phyloP scores from a whole-genome alignment of 53 echinoderm and acorn worm species.

The Zoroaster sp. region DNA sequence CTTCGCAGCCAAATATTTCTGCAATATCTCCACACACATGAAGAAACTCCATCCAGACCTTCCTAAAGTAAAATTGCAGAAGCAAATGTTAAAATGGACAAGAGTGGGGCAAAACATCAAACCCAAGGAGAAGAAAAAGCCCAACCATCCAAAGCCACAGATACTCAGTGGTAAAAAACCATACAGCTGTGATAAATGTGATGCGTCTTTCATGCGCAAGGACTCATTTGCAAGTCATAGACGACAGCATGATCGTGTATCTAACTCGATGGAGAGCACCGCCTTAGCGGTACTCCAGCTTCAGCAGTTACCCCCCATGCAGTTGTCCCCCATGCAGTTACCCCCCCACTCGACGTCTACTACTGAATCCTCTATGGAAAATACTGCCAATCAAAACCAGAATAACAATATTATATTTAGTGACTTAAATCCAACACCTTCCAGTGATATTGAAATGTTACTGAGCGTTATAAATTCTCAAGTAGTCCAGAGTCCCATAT shows the following conservation, averaged over 20 bases:
- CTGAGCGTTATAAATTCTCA: constrained; percentile 19
- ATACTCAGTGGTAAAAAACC: constrained; percentile 65
- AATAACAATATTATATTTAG: constrained; percentile 20
- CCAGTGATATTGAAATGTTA: constrained; percentile 37
- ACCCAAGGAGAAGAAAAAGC: not conserved
- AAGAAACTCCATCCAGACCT: constrained; percentile 66
- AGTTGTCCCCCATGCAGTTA: not conserved
- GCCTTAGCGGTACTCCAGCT: constrained; percentile 65
- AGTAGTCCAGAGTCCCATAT: not conserved
- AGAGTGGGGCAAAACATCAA: not conserved
- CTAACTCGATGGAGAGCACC: constrained; percentile 44
- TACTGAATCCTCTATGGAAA: not conserved
- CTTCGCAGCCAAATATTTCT: constrained; percentile 47
- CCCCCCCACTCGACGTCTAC: not conserved
- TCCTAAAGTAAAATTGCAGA: constrained; percentile 12
- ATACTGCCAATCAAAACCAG: constrained; percentile 6
- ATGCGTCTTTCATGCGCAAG: constrained; percentile 71
- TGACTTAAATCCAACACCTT: not conserved
- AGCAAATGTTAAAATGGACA: not conserved
- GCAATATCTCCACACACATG: constrained; percentile 42
- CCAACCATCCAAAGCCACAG: not conserved
- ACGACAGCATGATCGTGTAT: constrained; percentile 62
- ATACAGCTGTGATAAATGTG: constrained; percentile 58
- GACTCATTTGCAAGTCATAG: constrained; percentile 73
- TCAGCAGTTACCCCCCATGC: constrained; percentile 3